Base-by-base conservation (phyloP, 1,140 invertebrate species). In the Lineus longissimus region DNA sequence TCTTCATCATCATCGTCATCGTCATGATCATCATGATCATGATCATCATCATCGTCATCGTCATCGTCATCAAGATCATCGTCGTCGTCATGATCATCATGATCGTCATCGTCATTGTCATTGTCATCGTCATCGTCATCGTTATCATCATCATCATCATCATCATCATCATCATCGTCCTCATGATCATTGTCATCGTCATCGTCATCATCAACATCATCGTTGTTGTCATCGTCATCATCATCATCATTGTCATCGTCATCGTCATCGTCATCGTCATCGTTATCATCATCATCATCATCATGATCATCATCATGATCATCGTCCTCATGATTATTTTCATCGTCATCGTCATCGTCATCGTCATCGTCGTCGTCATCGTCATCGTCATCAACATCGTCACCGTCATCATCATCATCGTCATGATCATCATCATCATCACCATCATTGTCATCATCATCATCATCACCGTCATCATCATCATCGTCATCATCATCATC, bases 401-500 rank as follows among this genome's bases (percentile, higher is more conserved):
- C n/a, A n/a, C n/a, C n/a, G n/a, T n/a, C n/a, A n/a, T n/a, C n/a
- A n/a, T n/a, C n/a, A n/a, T n/a, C n/a, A n/a, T n/a, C n/a, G n/a
- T n/a, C n/a, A n/a, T n/a, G n/a, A n/a, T n/a, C n/a, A n/a, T n/a
- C n/a, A n/a, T n/a, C n/a, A n/a, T n/a, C n/a, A 55, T 55, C 23
- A 23, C 23, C 13, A 23, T 23, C 13, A 55, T 11, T 23, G 23
- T 55, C 51, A 55, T 55, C 13, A 41, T 41, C 29, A 59, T 47
- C 57, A 59, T 43, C 57, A 41, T 59, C 57, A 41, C 23, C 13
- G 41, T 59, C 29, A 59, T 59, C 57, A 59, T 43, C 23, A 59
- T 47, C 54, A 59, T 59, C 29, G 23, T 59, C 29, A 41, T 59
- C 57, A 59, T 59, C 29, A 59, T 41, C 57, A 59, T 59, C 54